phyloP scores from a whole-genome alignment of 2,113 vertebrate species.

The Grammomys dolichurus region DNA sequence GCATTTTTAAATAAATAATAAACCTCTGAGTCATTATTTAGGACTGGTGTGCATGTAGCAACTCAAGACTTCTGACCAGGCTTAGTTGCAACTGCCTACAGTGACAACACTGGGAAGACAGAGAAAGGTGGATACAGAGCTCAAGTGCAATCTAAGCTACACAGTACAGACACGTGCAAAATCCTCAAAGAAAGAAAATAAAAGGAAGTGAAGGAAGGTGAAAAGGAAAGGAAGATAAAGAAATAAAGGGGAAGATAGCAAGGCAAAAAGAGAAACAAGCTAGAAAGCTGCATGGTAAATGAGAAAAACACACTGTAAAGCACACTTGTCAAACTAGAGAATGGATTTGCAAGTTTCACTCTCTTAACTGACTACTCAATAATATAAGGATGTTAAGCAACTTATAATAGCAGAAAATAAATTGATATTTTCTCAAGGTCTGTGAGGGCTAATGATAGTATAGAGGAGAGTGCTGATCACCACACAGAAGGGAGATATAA shows the following conservation, averaged over 20 bases:
- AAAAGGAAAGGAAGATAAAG: not conserved
- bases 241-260: too few species aligned
- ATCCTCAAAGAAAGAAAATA: not conserved
- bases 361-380: not conserved
- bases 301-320: not conserved
- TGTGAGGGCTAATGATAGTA: not conserved
- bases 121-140: not conserved
- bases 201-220: not conserved
- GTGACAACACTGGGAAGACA: not conserved
- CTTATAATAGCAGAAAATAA: not conserved
- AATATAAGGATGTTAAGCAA: not conserved
- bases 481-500: not conserved
- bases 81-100: not conserved
- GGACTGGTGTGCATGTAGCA: too few species aligned
- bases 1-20: too few species aligned
- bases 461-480: not conserved
- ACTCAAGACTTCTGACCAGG: not conserved
- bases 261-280: not conserved
- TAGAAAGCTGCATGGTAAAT: not conserved
- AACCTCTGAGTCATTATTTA: too few species aligned
- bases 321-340: not conserved
- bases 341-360: not conserved
- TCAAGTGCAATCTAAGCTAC: accelerated
- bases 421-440: not conserved
- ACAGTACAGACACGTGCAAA: not conserved